phyloP scores from a whole-genome alignment of 2,888 invertebrate genomes.

The Chrysodeixis includens region DNA sequence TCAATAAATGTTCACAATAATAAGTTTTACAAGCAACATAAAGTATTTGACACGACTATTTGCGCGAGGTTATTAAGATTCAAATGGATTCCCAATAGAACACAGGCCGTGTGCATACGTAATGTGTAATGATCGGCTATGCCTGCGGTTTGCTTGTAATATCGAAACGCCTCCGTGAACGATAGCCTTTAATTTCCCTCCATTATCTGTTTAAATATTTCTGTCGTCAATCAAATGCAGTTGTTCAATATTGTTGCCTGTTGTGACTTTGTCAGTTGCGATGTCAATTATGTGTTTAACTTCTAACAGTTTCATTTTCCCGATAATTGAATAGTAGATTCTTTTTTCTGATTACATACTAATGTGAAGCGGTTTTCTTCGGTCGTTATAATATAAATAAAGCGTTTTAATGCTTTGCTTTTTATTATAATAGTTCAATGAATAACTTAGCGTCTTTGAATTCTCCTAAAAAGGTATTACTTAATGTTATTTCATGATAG shows the following conservation, averaged over 20 bases:
- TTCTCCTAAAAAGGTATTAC: slow-evolving; percentile 16
- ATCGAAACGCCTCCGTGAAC: slow-evolving; percentile 29
- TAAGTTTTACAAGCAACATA: slow-evolving; percentile 42
- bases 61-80: slow-evolving; percentile 42
- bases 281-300: slow-evolving; percentile 21
- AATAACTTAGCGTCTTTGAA: not conserved
- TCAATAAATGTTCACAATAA: slow-evolving; percentile 17
- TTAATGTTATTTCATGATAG: slow-evolving; percentile 15
- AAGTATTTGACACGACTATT: slow-evolving; percentile 45
- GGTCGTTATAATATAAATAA: not conserved
- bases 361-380: not conserved
- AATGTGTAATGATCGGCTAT: slow-evolving; percentile 40
- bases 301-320: slow-evolving; percentile 20
- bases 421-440: not conserved
- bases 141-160: slow-evolving; percentile 13
- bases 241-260: slow-evolving; percentile 20
- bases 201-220: slow-evolving; percentile 39
- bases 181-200: slow-evolving; percentile 42
- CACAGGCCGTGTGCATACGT: slow-evolving; percentile 38
- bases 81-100: slow-evolving; percentile 48
- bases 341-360: not conserved
- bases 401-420: not conserved
- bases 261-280: slow-evolving; percentile 17
- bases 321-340: not conserved
- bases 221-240: slow-evolving; percentile 9